Evolutionary conservation across 2,888 invertebrate species (phyloP).

Genomic region (Torymus tubicola): DNA sequence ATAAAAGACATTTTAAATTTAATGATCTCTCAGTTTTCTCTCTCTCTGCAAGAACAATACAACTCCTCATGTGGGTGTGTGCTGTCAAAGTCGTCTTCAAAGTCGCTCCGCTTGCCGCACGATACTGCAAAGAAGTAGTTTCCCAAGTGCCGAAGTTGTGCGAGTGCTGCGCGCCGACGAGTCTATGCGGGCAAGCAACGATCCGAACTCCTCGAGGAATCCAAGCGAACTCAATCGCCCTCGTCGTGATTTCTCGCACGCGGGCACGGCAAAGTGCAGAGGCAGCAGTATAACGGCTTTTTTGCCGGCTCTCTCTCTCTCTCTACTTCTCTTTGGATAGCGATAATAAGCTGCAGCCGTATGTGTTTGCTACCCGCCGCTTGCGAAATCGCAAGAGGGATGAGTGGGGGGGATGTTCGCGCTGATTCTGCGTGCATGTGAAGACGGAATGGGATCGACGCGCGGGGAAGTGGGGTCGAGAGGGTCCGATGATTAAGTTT

Average conservation of each 20-base stretch:
- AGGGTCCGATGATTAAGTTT: too few species aligned
- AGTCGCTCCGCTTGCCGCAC: too few species aligned
- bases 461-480: too few species aligned
- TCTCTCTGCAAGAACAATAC: too few species aligned
- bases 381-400: constrained; percentile 29
- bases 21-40: too few species aligned
- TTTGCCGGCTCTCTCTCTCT: constrained; percentile 2
- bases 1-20: too few species aligned
- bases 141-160: too few species aligned
- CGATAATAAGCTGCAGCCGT: constrained; percentile 13
- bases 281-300: constrained; percentile 2
- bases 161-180: background rate
- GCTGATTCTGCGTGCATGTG: constrained; percentile 1
- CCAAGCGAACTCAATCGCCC: constrained; percentile 23
- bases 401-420: background rate
- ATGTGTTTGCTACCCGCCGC: too few species aligned
- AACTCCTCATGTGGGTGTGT: too few species aligned
- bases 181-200: background rate
- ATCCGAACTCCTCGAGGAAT: constrained; percentile 14
- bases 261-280: constrained; percentile 3
- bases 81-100: too few species aligned
- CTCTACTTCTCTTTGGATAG: constrained; percentile 4
- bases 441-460: too few species aligned
- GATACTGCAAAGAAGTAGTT: too few species aligned
- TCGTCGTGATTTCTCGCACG: background rate